phyloP scores from a whole-genome alignment of 2,113 vertebrate genomes.

The rabbit (Oryctolagus cuniculus) region mOryCun1.1 NC_091442.1:26600501-26601000 shows the following conservation, averaged over 20 bases:
- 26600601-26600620: not conserved
- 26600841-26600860: no score
- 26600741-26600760: slow-evolving; percentile 36
- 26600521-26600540: no score
- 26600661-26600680: not conserved
- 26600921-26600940: no score
- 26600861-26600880: no score
- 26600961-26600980: no score
- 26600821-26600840: no score
- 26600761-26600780: slow-evolving; percentile 4
- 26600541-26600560: no score
- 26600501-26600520: no score
- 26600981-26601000: no score
- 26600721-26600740: not conserved
- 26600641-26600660: not conserved
- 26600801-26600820: not conserved
- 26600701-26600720: not conserved
- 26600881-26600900: no score
- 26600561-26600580: not conserved
- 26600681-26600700: not conserved
- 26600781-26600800: not conserved
- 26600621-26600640: not conserved
- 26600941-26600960: no score
- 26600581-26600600: not conserved
- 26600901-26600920: no score